phyloP scores from a whole-genome alignment of 2,888 invertebrate species.

The Tyria jacobaeae region DNA sequence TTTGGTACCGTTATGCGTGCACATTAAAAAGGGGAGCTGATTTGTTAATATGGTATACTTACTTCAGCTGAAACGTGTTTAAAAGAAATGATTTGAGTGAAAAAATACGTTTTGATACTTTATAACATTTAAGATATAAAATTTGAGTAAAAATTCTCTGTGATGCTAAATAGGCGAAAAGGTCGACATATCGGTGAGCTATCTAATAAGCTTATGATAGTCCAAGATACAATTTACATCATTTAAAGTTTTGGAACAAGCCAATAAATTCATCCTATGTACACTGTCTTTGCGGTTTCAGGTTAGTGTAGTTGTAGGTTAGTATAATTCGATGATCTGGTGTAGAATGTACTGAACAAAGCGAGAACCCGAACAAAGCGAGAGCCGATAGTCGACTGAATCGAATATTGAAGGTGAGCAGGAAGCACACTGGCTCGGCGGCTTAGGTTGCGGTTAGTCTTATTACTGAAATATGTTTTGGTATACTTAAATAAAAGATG shows the following conservation, averaged over 20 bases:
- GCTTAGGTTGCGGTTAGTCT: not conserved
- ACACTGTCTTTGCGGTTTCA: too few species aligned
- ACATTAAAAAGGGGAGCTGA: constrained; percentile 17
- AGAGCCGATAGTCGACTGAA: not conserved
- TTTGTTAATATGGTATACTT: constrained; percentile 5
- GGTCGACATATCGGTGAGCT: not conserved
- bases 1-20: constrained; percentile 16
- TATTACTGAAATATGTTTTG: not conserved
- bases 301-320: too few species aligned
- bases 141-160: not conserved
- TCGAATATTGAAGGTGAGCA: not conserved
- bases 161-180: not conserved
- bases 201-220: too few species aligned
- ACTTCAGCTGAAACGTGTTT: not conserved
- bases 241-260: too few species aligned
- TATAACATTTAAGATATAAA: too few species aligned
- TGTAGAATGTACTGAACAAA: not conserved
- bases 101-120: too few species aligned
- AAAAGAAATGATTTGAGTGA: too few species aligned
- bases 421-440: not conserved
- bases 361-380: not conserved
- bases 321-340: not conserved
- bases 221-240: too few species aligned
- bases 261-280: too few species aligned
- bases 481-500: not conserved